Evolutionary conservation across 2,888 invertebrate species (phyloP).

Genomic region (Salpingus planirostris): DNA sequence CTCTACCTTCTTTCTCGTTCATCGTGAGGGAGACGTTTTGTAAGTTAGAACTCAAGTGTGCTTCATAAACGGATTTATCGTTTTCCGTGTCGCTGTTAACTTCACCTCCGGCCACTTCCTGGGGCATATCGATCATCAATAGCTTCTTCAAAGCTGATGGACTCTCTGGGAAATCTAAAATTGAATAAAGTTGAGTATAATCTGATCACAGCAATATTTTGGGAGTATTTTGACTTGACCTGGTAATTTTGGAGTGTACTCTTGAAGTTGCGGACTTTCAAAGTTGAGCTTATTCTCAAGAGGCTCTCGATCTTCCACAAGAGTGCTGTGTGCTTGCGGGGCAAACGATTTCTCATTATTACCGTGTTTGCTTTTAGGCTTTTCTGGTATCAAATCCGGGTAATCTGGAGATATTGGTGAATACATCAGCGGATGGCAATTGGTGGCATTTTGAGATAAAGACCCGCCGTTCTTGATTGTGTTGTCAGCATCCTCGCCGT

Average conservation of each 20-base stretch:
- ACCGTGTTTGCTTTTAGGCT: slow-evolving; percentile 24
- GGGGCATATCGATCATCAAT: slow-evolving; percentile 48
- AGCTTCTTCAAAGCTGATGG: slow-evolving; percentile 48
- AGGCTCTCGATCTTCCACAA: slow-evolving; percentile 17
- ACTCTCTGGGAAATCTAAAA: slow-evolving; percentile 47
- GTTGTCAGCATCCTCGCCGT: slow-evolving; percentile 14
- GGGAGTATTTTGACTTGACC: slow-evolving; percentile 16
- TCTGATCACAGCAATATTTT: background rate
- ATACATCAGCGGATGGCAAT: slow-evolving; percentile 40
- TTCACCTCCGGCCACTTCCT: slow-evolving; percentile 43
- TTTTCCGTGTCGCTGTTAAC: slow-evolving; percentile 44
- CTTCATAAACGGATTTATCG: slow-evolving; percentile 45
- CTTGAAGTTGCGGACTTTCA: slow-evolving; percentile 26
- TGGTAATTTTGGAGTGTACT: slow-evolving; percentile 32
- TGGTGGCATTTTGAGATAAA: slow-evolving; percentile 40
- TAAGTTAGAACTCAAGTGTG: slow-evolving; percentile 44
- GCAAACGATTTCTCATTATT: slow-evolving; percentile 27
- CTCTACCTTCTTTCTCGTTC: slow-evolving; percentile 42
- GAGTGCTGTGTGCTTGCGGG: slow-evolving; percentile 33
- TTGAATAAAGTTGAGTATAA: background rate
- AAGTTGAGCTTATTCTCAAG: slow-evolving; percentile 18
- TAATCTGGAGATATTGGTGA: slow-evolving; percentile 35
- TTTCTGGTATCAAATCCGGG: slow-evolving; percentile 39
- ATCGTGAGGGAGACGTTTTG: slow-evolving; percentile 43
- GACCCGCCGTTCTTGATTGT: slow-evolving; percentile 7